Conservation (phyloP, 2,797 vertebrate species). For the Ceryle rudis region DNA sequence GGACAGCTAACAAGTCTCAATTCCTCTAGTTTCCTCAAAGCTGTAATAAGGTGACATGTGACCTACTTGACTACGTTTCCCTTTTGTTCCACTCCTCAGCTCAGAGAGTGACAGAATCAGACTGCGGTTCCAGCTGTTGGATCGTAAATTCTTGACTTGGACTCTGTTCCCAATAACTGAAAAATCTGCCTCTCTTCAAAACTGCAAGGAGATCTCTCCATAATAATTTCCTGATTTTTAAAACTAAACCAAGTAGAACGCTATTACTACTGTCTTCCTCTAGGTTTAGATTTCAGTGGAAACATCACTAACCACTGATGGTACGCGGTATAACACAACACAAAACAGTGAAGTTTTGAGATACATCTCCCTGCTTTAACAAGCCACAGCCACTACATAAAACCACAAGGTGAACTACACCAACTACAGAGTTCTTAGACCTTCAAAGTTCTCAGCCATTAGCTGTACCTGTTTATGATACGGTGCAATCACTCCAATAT, state of each 20-base stretch:
- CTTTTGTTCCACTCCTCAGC: not conserved
- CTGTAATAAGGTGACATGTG: not conserved
- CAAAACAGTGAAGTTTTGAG: not conserved
- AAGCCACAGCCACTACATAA: not conserved
- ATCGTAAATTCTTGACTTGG: not conserved
- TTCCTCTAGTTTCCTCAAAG: not conserved
- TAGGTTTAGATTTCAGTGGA: not conserved
- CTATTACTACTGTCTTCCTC: not conserved
- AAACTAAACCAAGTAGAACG: not conserved
- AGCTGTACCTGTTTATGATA: conserved; percentile 92
- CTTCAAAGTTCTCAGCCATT: not conserved
- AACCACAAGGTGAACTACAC: not conserved
- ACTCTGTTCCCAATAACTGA: not conserved
- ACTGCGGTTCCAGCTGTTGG: not conserved
- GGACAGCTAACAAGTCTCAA: not conserved
- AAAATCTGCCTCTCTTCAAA: not conserved
- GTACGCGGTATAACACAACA: not conserved
- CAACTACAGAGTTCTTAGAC: not conserved
- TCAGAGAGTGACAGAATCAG: not conserved
- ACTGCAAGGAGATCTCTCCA: not conserved
- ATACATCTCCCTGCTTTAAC: not conserved
- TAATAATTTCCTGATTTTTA: not conserved
- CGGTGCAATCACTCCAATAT: conserved; percentile 92
- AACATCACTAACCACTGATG: not conserved
- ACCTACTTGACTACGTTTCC: not conserved